Evolutionary conservation across 2,113 vertebrate genomes (phyloP).

Genomic region (Megaceryle torquata): DNA sequence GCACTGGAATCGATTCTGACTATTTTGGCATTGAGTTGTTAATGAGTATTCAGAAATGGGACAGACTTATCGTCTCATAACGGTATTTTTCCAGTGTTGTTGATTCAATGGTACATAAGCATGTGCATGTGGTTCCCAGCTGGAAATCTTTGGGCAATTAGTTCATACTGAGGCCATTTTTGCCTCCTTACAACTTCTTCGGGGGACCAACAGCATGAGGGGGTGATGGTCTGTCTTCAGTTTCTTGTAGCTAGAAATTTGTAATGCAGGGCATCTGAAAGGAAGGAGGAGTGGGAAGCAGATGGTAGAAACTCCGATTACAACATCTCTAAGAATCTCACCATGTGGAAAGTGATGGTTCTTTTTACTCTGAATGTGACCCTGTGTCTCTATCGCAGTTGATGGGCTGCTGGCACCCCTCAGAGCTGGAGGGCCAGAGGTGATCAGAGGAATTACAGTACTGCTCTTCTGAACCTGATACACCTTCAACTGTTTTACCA

Average conservation of each 20-base stretch:
- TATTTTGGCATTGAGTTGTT: background rate
- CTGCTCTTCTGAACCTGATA: background rate
- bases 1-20: background rate
- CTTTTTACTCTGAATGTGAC: background rate
- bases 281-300: background rate
- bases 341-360: background rate
- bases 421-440: background rate
- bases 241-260: background rate
- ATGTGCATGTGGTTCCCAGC: background rate
- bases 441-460: background rate
- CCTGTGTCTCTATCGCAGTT: background rate
- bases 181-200: background rate
- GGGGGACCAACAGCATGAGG: background rate
- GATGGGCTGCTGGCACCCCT: background rate
- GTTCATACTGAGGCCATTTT: background rate
- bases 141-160: background rate
- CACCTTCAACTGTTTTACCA: background rate
- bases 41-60: background rate
- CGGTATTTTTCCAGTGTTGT: background rate
- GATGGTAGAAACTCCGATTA: background rate
- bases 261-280: background rate
- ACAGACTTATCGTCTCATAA: background rate
- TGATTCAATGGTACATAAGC: background rate
- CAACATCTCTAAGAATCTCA: background rate
- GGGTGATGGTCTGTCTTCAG: background rate